phyloP scores from a whole-genome alignment of 2,797 vertebrate genomes.

The Crocidura indochinensis region DNA sequence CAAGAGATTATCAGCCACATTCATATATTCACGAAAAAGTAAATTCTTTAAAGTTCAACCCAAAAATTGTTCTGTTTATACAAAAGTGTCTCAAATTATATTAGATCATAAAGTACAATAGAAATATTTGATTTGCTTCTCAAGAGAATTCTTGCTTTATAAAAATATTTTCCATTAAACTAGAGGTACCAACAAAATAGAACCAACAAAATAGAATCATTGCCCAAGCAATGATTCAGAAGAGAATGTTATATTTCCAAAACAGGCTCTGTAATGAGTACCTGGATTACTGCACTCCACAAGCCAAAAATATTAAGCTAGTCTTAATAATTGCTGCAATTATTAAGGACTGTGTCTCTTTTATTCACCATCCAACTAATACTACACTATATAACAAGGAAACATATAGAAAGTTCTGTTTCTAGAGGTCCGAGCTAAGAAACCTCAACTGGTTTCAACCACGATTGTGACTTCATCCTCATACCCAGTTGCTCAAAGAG shows the following conservation, averaged over 20 bases:
- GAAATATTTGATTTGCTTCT: constrained; percentile 44
- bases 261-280: background rate
- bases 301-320: constrained; percentile 39
- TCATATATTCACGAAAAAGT: background rate
- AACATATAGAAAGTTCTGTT: background rate
- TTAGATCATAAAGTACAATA: background rate
- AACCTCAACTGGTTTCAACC: background rate
- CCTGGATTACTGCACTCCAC: constrained; percentile 26
- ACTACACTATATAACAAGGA: background rate
- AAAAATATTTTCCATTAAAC: constrained; percentile 52
- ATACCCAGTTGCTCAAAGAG: background rate
- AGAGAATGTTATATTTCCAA: constrained; percentile 14
- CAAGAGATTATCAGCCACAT: background rate
- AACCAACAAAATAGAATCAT: background rate
- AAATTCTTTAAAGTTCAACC: constrained; percentile 35
- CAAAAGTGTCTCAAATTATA: constrained; percentile 16
- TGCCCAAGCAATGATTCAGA: background rate
- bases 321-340: constrained; percentile 1
- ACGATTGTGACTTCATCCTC: background rate
- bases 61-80: background rate
- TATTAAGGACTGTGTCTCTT: background rate
- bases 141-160: constrained; percentile 34
- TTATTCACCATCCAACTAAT: constrained; percentile 14
- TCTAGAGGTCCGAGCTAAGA: background rate
- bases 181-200: background rate